These are phyloP conservation scores for Archocentrus centrarchus DNA, from an alignment of 2,113 vertebrate genomes.

Conservation along the genomic window DNA sequence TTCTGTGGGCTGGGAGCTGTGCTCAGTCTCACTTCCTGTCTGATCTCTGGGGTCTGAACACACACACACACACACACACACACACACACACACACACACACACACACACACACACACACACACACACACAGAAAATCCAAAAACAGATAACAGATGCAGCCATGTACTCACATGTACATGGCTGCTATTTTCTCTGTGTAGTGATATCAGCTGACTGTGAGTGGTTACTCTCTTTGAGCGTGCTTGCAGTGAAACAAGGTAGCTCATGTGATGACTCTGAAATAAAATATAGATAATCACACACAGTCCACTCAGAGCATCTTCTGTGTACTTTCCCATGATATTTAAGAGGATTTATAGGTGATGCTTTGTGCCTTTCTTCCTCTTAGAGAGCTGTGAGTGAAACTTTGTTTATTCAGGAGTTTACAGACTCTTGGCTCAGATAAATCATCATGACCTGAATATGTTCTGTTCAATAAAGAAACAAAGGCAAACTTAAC, in stretches of 20 bases:
- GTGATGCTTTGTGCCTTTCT: constrained; percentile 55
- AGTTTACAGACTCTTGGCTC: constrained; percentile 44
- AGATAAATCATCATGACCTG: constrained; percentile 67
- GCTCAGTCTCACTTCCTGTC: constrained; percentile 45
- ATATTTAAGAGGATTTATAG: constrained; percentile 56
- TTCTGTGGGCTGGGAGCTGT: constrained; percentile 72
- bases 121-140: constrained; percentile 31
- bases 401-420: constrained; percentile 30
- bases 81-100: neutral
- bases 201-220: constrained; percentile 60
- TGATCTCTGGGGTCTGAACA: constrained; percentile 76
- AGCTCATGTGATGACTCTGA: constrained; percentile 56
- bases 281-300: constrained; percentile 15
- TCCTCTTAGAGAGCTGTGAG: constrained; percentile 24
- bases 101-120: constrained; percentile 6
- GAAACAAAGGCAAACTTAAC: neutral
- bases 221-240: constrained; percentile 41
- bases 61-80: constrained; percentile 1
- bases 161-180: constrained; percentile 48
- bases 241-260: constrained; percentile 54
- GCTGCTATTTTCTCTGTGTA: constrained; percentile 59
- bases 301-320: neutral
- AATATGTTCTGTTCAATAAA: constrained; percentile 45
- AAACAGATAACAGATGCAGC: constrained; percentile 69
- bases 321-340: constrained; percentile 3